Evolutionary conservation across 1,140 invertebrate genomes (phyloP).

Genomic region (Caenorhabditis tropicalis): DNA sequence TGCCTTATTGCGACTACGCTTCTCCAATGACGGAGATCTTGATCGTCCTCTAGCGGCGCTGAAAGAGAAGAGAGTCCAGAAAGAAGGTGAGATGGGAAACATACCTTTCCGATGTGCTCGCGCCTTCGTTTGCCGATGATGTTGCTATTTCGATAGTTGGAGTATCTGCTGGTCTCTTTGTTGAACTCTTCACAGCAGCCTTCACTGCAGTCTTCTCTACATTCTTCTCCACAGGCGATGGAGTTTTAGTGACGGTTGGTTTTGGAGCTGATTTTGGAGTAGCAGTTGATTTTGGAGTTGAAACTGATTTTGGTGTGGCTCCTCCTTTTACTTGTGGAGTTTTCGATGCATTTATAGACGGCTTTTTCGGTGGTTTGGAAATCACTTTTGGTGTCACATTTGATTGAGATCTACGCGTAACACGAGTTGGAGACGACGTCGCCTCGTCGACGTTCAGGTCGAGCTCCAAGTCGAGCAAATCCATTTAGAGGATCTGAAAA

Average conservation of each 20-base stretch:
- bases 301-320: no score
- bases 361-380: background rate
- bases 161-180: no score
- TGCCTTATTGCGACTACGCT: background rate
- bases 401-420: background rate
- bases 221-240: background rate
- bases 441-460: background rate
- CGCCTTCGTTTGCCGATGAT: no score
- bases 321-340: no score
- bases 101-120: background rate
- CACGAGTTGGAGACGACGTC: background rate
- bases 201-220: no score
- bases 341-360: no score
- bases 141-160: no score
- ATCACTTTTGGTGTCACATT: background rate
- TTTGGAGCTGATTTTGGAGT: background rate
- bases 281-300: background rate
- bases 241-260: background rate
- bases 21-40: background rate
- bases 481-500: conserved; percentile 13
- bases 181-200: no score
- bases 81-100: no score
- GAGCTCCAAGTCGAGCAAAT: conserved; percentile 3
- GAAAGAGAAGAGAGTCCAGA: background rate
- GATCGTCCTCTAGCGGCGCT: background rate